phyloP scores from a whole-genome alignment of 2,888 invertebrate species.

The Megalurothrips usitatus region DNA sequence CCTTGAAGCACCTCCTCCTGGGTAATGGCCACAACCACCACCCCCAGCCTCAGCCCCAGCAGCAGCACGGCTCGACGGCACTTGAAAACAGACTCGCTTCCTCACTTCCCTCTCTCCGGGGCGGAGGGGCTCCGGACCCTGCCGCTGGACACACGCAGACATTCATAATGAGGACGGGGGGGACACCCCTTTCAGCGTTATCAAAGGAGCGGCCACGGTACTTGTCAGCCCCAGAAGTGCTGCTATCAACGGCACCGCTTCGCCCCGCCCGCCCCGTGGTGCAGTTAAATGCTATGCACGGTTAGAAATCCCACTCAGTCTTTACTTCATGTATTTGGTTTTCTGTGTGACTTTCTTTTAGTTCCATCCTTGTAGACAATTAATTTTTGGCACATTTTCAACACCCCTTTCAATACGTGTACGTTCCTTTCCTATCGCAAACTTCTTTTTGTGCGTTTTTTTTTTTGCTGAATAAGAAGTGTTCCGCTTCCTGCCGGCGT shows the following conservation, averaged over 20 bases:
- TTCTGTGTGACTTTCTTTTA: too few species aligned
- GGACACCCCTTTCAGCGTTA: conserved; percentile 21
- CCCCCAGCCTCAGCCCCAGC: too few species aligned
- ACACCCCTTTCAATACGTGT: too few species aligned
- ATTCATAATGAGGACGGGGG: not conserved
- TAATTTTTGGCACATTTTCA: too few species aligned
- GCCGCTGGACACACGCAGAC: not conserved
- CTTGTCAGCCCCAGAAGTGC: not conserved
- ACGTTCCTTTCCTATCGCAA: too few species aligned
- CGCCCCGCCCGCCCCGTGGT: not conserved
- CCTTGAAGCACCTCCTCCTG: not conserved
- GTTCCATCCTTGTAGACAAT: too few species aligned
- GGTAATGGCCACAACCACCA: not conserved
- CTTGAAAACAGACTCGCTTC: conserved; percentile 3
- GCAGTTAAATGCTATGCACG: too few species aligned
- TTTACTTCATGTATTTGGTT: too few species aligned
- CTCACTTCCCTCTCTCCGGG: not conserved
- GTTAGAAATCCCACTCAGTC: too few species aligned
- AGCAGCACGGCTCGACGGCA: not conserved
- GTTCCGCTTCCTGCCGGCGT: too few species aligned
- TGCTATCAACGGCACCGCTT: not conserved
- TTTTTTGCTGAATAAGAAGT: too few species aligned
- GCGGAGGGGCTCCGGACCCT: not conserved
- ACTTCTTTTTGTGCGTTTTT: too few species aligned
- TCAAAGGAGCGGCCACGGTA: not conserved